phyloP scores from a whole-genome alignment of 2,113 vertebrate genomes.

The Orthochromis malagaraziensis region DNA sequence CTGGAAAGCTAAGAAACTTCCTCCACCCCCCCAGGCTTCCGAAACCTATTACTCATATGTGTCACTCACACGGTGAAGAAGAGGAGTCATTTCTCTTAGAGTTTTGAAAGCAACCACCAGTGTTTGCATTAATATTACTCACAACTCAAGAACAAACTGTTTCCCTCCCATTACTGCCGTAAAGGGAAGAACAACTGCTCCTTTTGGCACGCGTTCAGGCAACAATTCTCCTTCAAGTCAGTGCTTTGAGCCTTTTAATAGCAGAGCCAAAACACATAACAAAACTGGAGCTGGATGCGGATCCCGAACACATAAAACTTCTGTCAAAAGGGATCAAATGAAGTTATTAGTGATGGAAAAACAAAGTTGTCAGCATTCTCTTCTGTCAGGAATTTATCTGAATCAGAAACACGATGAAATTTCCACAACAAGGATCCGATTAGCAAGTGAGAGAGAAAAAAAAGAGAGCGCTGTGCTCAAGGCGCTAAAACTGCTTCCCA shows the following conservation, averaged over 20 bases:
- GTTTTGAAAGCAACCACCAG: not conserved
- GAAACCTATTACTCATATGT: not conserved
- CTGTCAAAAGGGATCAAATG: not conserved
- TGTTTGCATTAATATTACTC: constrained; percentile 7
- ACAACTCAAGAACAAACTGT: constrained; percentile 3
- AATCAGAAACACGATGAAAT: not conserved
- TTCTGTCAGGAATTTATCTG: not conserved
- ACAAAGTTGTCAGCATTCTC: not conserved
- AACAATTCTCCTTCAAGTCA: not conserved
- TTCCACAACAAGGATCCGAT: not conserved
- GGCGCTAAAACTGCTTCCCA: not conserved
- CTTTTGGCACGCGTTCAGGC: not conserved
- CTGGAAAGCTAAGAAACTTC: not conserved
- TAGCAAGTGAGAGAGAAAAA: not conserved
- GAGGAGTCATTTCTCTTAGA: not conserved
- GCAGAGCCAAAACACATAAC: not conserved
- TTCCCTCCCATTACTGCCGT: not conserved
- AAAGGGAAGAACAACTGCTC: not conserved
- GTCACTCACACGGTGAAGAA: not conserved
- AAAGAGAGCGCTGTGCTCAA: not conserved
- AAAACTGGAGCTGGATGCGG: not conserved
- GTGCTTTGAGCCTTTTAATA: not conserved
- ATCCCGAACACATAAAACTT: not conserved
- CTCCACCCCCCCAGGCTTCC: not conserved
- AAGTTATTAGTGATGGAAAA: not conserved